Evolutionary conservation across 2,888 invertebrate genomes (phyloP).

Genomic region (Caradrina kadenii): DNA sequence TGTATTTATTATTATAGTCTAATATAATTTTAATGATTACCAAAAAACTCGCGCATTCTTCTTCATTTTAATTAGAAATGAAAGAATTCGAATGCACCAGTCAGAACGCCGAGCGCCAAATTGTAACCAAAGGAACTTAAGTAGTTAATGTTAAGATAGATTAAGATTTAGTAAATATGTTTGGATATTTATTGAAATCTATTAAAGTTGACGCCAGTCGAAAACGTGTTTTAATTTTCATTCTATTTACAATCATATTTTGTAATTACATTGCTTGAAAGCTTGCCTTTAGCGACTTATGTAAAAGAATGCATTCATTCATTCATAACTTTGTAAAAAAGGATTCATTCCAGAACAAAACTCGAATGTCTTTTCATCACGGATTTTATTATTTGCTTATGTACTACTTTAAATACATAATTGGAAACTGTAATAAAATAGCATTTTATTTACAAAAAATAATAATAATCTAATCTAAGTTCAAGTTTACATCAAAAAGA

Average conservation of each 20-base stretch:
- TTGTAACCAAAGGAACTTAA: conserved; percentile 68
- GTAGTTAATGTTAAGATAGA: conserved; percentile 47
- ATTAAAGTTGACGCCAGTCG: conserved; percentile 67
- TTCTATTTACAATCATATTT: not conserved
- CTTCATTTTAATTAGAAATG: conserved; percentile 63
- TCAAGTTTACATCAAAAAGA: conserved; percentile 76
- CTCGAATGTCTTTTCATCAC: not conserved
- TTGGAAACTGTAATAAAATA: conserved; percentile 34
- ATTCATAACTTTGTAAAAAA: not conserved
- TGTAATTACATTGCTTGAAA: not conserved
- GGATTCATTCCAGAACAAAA: not conserved
- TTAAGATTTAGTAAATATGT: conserved; percentile 70
- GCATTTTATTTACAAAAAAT: conserved; percentile 40
- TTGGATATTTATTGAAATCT: conserved; percentile 78
- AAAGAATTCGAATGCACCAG: conserved; percentile 50
- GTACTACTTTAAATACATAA: not conserved
- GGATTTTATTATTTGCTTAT: conserved; percentile 22
- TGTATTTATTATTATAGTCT: conserved; percentile 58
- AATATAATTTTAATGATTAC: conserved; percentile 40
- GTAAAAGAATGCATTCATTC: not conserved
- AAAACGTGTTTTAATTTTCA: conserved; percentile 13
- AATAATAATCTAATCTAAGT: conserved; percentile 35
- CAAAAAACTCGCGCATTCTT: conserved; percentile 49
- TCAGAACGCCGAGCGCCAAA: conserved; percentile 63
- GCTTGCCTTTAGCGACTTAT: not conserved